Evolutionary conservation across 2,113 vertebrate genomes (phyloP).

Genomic region (Phocoena phocoena): DNA sequence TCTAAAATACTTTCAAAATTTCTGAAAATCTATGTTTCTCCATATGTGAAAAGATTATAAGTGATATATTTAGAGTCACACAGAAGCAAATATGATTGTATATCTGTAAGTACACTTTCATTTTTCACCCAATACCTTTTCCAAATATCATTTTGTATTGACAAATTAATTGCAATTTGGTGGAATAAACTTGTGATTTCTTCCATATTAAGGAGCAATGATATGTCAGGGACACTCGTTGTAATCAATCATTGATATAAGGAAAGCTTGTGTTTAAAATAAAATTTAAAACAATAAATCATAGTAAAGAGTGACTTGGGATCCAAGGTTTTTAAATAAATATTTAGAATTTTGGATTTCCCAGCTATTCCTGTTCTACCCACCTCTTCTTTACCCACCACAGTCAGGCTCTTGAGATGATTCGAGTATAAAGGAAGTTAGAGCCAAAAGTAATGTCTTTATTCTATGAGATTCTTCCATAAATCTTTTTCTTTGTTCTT

Average conservation of each 20-base stretch:
- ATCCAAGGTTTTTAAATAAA: not conserved
- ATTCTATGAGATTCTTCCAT: not conserved
- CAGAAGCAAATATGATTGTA: not conserved
- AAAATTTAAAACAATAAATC: not conserved
- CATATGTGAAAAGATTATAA: not conserved
- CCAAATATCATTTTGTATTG: not conserved
- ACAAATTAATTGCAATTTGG: not conserved
- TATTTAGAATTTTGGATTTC: not conserved
- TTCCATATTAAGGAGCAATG: not conserved
- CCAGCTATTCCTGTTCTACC: not conserved
- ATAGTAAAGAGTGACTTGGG: not conserved
- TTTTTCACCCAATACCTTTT: not conserved
- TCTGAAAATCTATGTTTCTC: not conserved
- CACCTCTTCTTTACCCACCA: not conserved
- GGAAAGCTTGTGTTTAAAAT: not conserved
- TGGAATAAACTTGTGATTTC: not conserved
- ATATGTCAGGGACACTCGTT: not conserved
- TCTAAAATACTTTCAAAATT: not conserved
- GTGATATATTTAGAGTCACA: not conserved
- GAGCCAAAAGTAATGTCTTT: not conserved
- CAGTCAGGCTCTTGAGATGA: not conserved
- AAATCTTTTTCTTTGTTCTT: not conserved
- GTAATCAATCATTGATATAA: not conserved
- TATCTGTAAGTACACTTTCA: not conserved
- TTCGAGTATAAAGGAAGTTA: not conserved